Conservation (phyloP, 1,140 invertebrate genomes). For the Mercenaria mercenaria region DNA sequence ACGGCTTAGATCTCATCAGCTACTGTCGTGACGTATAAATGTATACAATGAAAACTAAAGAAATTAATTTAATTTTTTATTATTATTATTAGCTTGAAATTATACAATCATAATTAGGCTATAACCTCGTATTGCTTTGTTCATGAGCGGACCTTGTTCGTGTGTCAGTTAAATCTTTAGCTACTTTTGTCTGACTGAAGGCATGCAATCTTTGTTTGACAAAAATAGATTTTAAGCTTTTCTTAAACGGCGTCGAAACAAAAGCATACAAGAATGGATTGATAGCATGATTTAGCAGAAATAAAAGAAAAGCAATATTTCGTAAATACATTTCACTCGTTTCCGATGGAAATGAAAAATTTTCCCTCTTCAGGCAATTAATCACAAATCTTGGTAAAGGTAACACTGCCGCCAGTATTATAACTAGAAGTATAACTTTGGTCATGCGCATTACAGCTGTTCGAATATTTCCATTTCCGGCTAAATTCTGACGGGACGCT, state of each 20-base stretch:
- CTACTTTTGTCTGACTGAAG: no score
- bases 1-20: no score
- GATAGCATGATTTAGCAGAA: constrained; percentile 23
- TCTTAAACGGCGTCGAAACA: background rate
- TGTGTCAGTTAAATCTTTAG: no score
- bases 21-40: no score
- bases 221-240: background rate
- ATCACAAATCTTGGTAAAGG: constrained; percentile 12
- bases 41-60: no score
- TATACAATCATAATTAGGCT: no score
- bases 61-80: no score
- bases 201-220: background rate
- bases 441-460: constrained; percentile 33
- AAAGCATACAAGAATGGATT: constrained; percentile 45
- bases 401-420: background rate
- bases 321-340: background rate
- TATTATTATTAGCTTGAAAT: no score
- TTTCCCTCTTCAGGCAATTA: background rate
- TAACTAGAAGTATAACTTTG: constrained; percentile 21
- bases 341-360: background rate
- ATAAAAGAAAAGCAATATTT: background rate
- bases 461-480: background rate
- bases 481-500: background rate
- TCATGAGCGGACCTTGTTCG: no score
- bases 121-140: no score